These are phyloP conservation scores for Heliconius erato DNA, from an alignment of 2,888 invertebrate species.

Conservation along the genomic window DNA sequence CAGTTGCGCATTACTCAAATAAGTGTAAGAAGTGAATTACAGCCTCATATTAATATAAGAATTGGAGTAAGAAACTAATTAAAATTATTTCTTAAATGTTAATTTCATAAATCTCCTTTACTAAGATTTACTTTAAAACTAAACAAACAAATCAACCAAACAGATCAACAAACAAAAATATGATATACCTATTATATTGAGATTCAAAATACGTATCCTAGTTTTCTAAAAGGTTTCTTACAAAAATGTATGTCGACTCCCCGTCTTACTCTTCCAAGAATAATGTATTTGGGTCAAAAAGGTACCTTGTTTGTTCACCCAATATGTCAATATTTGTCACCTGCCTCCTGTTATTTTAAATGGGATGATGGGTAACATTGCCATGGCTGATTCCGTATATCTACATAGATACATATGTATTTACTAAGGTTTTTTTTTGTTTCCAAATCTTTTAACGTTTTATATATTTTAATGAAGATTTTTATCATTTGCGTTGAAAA, in stretches of 20 bases:
- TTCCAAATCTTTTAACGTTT: no score
- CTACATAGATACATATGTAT: neutral
- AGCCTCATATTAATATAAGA: no score
- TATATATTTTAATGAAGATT: neutral
- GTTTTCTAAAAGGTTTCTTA: constrained; percentile 25
- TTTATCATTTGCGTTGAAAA: no score
- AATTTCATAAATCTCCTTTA: no score
- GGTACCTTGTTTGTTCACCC: constrained; percentile 58
- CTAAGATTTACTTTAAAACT: constrained; percentile 4
- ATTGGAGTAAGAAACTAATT: no score
- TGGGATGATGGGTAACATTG: constrained; percentile 27
- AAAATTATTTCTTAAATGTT: no score
- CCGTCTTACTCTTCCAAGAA: constrained; percentile 63
- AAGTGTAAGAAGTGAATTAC: no score
- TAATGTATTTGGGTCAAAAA: constrained; percentile 71
- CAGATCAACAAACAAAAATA: neutral
- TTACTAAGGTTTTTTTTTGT: neutral
- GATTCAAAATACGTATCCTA: constrained; percentile 25
- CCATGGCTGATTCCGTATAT: constrained; percentile 38
- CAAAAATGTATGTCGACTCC: constrained; percentile 39
- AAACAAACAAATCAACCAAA: no score
- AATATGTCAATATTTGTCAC: constrained; percentile 72
- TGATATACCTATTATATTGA: neutral
- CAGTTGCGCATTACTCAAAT: no score
- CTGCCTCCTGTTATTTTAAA: constrained; percentile 51